Evolutionary conservation across 2,797 vertebrate species (phyloP).

Genomic region (Scolopax rusticola): DNA sequence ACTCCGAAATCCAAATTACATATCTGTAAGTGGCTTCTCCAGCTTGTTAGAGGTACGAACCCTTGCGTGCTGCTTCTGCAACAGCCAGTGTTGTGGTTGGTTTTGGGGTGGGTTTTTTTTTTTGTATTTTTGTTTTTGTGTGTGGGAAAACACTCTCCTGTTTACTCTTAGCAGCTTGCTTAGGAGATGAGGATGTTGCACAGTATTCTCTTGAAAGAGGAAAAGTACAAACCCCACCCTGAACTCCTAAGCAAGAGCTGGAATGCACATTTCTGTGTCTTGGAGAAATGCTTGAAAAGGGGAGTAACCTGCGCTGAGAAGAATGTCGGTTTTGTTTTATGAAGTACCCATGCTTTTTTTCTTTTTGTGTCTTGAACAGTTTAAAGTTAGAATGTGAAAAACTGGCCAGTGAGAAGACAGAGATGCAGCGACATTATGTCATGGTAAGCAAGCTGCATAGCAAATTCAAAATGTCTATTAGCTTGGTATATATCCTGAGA

Average conservation of each 20-base stretch:
- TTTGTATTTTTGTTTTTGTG: not conserved
- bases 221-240: not conserved
- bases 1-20: not conserved
- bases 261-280: not conserved
- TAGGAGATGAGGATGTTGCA: not conserved
- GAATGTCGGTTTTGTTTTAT: not conserved
- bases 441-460: conserved; percentile 88
- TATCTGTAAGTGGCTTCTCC: not conserved
- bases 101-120: not conserved
- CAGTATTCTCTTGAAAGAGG: not conserved
- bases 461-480: conserved; percentile 70
- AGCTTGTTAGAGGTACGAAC: not conserved
- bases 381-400: conserved; percentile 97
- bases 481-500: conserved; percentile 23
- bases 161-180: not conserved
- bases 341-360: conserved; percentile 47
- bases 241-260: not conserved
- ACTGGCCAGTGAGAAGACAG: conserved; percentile 95
- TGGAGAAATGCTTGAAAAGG: conserved; percentile 14
- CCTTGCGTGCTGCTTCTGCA: not conserved
- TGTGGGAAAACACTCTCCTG: not conserved
- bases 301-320: conserved; percentile 1
- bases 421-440: conserved; percentile 98
- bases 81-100: not conserved
- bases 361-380: conserved; percentile 79